Base-by-base conservation (phyloP, 2,888 invertebrate species). In the Augochlorella aurata region DNA sequence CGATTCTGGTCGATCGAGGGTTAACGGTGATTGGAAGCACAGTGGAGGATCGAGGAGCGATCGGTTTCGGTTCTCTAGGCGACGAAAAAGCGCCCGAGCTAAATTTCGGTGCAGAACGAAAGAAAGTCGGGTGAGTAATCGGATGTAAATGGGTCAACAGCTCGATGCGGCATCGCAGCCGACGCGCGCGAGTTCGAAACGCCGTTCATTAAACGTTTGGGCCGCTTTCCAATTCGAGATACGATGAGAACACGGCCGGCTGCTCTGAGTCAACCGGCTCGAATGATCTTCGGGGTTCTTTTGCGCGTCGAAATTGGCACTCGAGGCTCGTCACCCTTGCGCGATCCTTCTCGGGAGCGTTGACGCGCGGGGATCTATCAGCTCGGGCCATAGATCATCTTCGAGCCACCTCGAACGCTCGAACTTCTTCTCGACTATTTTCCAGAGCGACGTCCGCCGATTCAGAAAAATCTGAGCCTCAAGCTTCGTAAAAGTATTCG, bases 141-240 rank as follows among this genome's bases (percentile, higher is more conserved):
- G 80, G 49, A 81, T 81, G 79, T 58, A 81, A 81, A 81, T 75
- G 79, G 79, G 79, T 81, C 74, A 75, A 79, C 71, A 47, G 52
- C 71, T 77, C 76, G 58, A 77, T 67, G 77, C 63, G 73, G 24
- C 79, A 67, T 63, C 47, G 74, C 38, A 21, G 61, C 61, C 50
- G 52, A 67, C 29, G 49, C 67, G 72, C 82, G 73, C 86, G 68
- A 83, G 74, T 66, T 68, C 72, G 82, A 74, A 78, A 74, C 75
- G 80, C 58, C 77, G 83, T 75, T 83, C 76, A 77, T 79, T 79
- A 85, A 76, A 61, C 75, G 67, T 83, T 67, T 70, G 66, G 78
- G 74, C 74, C 77, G 86, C 71, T 86, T 83, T 83, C 74, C 83
- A 83, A 85, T 83, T 81, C 69, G 80, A 63, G 77, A 71, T 72